Evolutionary conservation across 2,797 vertebrate genomes (phyloP), one percentile per base, ranked within the genome.

Genomic region (Meda fulgida): DNA sequence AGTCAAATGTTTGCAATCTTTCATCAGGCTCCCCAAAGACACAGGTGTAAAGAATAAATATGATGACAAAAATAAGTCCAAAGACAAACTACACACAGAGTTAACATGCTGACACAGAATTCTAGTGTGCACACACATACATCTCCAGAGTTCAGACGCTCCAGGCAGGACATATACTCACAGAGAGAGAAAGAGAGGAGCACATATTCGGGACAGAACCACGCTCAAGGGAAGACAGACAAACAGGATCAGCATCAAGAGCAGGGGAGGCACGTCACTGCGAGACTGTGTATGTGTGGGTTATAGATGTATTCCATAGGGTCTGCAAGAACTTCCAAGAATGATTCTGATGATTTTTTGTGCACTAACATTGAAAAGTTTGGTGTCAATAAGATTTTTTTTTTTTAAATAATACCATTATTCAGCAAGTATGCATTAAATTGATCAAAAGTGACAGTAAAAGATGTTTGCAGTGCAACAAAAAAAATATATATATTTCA

Each of bases 161-260:
- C 79, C 60, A 70, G 88, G 89, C 89, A 82, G 85, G 90, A 94
- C 93, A 89, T 83, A 88, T 93, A 95, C 94, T 94, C 93, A 95
- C 92, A 95, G 91, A 93, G 53, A 92, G 85, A 92, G 87, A 87
- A 84, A 85, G 71, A 80, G 69, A 87, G 88, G 23, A 55, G 85
- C 86, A 91, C 77, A 90, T 38, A 88, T 48, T 88, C 65, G 72
- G 66, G 92, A 94, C 92, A 94, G 91, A 93, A 83, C 91, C 90
- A 93, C 58, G 86, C 90, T 93, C 91, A 93, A 78, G 91, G 83
- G 88, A 91, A 91, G 92, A 95, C 93, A 93, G 92, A 94, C 90
- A 91, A 91, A 94, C 92, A 93, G 87, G 84, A 90, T 92, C 93
- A 93, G 89, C 91, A 88, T 90, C 90, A 91, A 92, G 91, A 91